phyloP scores from a whole-genome alignment of 2,797 vertebrate species.

The Sebastes wilsoni region DNA sequence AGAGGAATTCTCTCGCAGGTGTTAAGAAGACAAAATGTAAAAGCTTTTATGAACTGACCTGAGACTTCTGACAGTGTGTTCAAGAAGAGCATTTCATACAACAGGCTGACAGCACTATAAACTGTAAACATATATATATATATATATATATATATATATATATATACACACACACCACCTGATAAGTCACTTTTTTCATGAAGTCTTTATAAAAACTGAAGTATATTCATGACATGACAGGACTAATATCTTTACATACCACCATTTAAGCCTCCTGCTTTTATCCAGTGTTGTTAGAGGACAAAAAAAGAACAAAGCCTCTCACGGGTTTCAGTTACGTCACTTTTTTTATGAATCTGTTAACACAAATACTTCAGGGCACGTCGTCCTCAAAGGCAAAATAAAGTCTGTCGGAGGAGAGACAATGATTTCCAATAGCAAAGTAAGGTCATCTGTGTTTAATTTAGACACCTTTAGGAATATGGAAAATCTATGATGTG shows the following conservation, averaged over 20 bases:
- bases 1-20: background rate
- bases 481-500: slow-evolving; percentile 74
- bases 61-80: background rate
- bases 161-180: background rate
- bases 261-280: slow-evolving; percentile 5
- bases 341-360: slow-evolving; percentile 25
- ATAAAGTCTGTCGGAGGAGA: slow-evolving; percentile 42
- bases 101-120: no score
- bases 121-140: no score
- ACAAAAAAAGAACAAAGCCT: slow-evolving; percentile 40
- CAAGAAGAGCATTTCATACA: no score
- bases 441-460: slow-evolving; percentile 69
- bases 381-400: slow-evolving; percentile 58
- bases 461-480: slow-evolving; percentile 66
- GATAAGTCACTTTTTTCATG: background rate
- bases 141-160: no score
- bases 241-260: slow-evolving; percentile 8
- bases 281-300: slow-evolving; percentile 13
- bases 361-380: slow-evolving; percentile 28
- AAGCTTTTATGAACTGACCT: background rate
- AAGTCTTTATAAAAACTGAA: background rate
- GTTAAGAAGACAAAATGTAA: background rate
- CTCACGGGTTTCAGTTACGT: slow-evolving; percentile 4
- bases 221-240: background rate
- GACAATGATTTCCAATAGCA: slow-evolving; percentile 69